Percentiles rank a stretch among this genome's conserved stretches.
These are phyloP conservation scores for Coregonus suidteri DNA, from an alignment of 2,797 vertebrate species.

Conservation along the genomic window DNA sequence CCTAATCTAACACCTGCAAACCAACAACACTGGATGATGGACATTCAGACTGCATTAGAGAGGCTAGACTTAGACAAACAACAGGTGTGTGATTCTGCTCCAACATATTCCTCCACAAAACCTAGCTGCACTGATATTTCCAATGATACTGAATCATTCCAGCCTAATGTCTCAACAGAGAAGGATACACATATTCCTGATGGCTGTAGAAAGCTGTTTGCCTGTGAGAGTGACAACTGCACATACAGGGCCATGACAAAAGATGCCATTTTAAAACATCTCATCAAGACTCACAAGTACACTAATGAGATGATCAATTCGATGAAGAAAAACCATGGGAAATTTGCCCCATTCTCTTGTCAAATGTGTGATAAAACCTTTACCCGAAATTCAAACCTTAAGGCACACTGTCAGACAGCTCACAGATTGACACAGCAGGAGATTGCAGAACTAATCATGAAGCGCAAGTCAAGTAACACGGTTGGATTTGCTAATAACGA, in stretches of 20 bases:
- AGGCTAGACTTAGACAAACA: slow-evolving; percentile 82
- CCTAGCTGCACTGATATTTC: slow-evolving; percentile 28
- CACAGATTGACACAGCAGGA: slow-evolving; percentile 89
- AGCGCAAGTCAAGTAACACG: slow-evolving; percentile 70
- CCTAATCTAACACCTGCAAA: slow-evolving; percentile 60
- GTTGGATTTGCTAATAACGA: slow-evolving; percentile 21
- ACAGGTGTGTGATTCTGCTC: slow-evolving; percentile 57
- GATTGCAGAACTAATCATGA: slow-evolving; percentile 86
- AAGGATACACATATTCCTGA: slow-evolving; percentile 55
- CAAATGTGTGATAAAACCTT: slow-evolving; percentile 91
- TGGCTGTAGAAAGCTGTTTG: slow-evolving; percentile 81
- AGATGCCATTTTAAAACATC: slow-evolving; percentile 92
- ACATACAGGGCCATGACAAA: slow-evolving; percentile 88
- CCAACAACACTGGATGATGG: slow-evolving; percentile 78
- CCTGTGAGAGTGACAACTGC: slow-evolving; percentile 85
- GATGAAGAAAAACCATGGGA: slow-evolving; percentile 89
- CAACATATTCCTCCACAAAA: slow-evolving; percentile 24
- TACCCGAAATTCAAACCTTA: slow-evolving; percentile 96
- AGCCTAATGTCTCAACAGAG: slow-evolving; percentile 58
- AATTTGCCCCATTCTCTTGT: slow-evolving; percentile 92
- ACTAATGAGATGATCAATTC: slow-evolving; percentile 87
- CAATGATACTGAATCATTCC: slow-evolving; percentile 48
- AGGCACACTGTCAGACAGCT: slow-evolving; percentile 88
- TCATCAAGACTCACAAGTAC: slow-evolving; percentile 89
- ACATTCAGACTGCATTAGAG: slow-evolving; percentile 86